Conservation (phyloP, 2,797 vertebrate genomes). For the Aselliscus stoliczkanus region DNA sequence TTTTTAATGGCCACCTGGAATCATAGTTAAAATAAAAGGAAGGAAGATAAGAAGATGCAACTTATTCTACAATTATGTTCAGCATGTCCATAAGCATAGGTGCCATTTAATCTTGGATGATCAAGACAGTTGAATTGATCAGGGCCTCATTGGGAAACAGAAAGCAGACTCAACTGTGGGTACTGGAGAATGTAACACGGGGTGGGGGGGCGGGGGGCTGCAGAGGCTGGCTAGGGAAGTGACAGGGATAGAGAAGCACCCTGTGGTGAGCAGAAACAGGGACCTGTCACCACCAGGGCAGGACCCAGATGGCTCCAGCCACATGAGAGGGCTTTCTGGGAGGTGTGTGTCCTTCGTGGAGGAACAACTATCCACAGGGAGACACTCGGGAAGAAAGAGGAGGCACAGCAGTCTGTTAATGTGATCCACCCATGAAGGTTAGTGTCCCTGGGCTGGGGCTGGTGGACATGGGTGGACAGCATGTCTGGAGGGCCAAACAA, state of each 20-base stretch:
- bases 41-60: background rate
- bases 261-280: background rate
- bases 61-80: background rate
- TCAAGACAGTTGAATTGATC: background rate
- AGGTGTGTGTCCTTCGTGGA: background rate
- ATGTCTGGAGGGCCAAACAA: background rate
- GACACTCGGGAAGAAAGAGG: background rate
- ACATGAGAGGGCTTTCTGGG: background rate
- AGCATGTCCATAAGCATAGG: background rate
- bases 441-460: background rate
- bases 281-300: background rate
- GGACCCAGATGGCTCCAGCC: background rate
- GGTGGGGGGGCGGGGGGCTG: too few species aligned
- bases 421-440: background rate
- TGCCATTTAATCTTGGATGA: background rate
- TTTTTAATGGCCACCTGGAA: background rate
- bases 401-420: background rate
- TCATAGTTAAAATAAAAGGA: background rate
- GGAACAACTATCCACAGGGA: background rate
- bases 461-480: background rate
- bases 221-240: background rate
- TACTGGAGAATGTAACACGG: background rate
- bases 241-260: background rate
- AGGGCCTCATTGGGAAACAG: background rate
- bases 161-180: background rate